Percentiles rank a stretch among this genome's conserved stretches.
Evolutionary conservation across 2,113 vertebrate genomes (phyloP).

Genomic region (Dipodomys spectabilis): DNA sequence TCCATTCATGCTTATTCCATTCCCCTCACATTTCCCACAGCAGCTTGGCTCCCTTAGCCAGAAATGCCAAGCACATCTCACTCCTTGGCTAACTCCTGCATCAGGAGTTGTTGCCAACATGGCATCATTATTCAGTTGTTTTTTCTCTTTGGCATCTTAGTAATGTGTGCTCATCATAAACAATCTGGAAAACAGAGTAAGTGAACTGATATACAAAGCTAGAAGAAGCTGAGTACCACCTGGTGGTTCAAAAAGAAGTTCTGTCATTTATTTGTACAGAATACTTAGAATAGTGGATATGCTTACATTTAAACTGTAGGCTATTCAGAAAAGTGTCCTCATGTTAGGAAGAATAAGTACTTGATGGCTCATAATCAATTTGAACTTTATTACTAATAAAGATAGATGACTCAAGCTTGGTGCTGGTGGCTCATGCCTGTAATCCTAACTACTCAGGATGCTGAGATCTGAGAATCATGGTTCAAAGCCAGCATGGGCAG

Average conservation of each 20-base stretch:
- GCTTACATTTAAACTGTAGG: neutral
- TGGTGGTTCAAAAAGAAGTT: slow-evolving; percentile 8
- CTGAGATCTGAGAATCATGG: too few species aligned
- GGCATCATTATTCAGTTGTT: neutral
- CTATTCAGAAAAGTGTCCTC: slow-evolving; percentile 32
- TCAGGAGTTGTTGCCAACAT: neutral
- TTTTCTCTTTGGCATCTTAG: neutral
- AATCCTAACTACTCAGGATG: too few species aligned
- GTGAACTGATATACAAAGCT: neutral
- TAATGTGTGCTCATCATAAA: neutral
- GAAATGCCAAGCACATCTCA: neutral
- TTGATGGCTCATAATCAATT: neutral
- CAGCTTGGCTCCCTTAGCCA: neutral
- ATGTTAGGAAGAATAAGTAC: neutral
- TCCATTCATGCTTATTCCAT: neutral
- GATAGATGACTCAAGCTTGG: neutral
- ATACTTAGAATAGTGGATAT: neutral
- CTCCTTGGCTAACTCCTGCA: neutral
- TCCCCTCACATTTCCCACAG: neutral
- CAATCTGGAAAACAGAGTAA: slow-evolving; percentile 1
- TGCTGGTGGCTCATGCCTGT: too few species aligned
- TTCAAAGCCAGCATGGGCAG: too few species aligned
- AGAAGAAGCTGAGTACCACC: neutral
- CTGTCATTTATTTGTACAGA: slow-evolving; percentile 16
- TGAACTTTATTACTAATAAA: slow-evolving; percentile 49